These are phyloP conservation scores for Hiodon tergisus DNA, from an alignment of 2,113 vertebrate species.

Conservation along the genomic window DNA sequence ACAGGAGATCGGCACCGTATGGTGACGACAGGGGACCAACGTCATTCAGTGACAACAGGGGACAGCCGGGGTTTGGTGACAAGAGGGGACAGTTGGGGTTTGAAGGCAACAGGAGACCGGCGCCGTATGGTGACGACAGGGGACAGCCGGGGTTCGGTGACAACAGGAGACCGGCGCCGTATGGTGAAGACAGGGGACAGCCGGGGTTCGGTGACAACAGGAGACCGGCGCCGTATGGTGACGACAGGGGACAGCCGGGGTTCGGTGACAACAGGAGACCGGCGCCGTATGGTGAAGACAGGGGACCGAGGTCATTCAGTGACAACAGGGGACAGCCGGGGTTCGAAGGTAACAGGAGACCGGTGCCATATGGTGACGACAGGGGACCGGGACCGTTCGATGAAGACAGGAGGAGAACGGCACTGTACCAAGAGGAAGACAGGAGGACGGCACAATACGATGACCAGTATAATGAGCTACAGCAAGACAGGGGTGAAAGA, in stretches of 20 bases:
- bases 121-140: neutral
- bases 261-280: neutral
- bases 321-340: neutral
- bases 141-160: neutral
- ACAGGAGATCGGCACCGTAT: no score
- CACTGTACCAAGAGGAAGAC: neutral
- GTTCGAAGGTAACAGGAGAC: neutral
- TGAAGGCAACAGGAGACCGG: neutral
- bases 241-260: neutral
- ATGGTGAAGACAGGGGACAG: neutral
- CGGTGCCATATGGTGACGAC: constrained; percentile 1
- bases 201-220: neutral
- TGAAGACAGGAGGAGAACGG: neutral
- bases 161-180: neutral
- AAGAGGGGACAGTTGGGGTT: neutral
- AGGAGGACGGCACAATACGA: constrained; percentile 2
- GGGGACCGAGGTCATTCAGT: neutral
- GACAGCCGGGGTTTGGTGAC: neutral
- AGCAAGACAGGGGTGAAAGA: constrained; percentile 13
- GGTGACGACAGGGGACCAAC: neutral
- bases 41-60: neutral
- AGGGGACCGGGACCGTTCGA: constrained; percentile 10
- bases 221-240: neutral
- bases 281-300: constrained; percentile 1
- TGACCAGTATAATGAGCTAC: neutral